Evolutionary conservation across 2,113 vertebrate species (phyloP).

Genomic region (Lophotis ruficrista): DNA sequence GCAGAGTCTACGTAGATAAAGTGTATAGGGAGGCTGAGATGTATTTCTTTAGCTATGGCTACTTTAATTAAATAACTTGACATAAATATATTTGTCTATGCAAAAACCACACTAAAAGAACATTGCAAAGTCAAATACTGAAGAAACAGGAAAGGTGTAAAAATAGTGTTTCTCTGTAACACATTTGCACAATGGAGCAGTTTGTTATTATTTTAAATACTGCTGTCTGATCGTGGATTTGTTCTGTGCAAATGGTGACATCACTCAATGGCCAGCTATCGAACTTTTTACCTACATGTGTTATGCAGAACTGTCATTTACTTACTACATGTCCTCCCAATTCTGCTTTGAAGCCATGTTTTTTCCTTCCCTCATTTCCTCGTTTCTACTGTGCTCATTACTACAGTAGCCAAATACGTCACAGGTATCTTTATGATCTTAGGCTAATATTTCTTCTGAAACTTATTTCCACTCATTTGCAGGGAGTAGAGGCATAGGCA

Average conservation of each 20-base stretch:
- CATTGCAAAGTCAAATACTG: neutral
- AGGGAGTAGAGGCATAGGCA: neutral
- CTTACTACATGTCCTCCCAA: neutral
- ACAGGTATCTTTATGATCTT: neutral
- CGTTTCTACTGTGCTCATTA: neutral
- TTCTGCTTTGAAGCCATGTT: neutral
- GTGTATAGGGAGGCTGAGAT: neutral
- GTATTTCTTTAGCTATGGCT: neutral
- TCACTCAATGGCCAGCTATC: neutral
- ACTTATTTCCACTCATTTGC: neutral
- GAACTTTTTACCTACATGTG: neutral
- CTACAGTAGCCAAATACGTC: neutral
- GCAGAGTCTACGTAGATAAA: neutral
- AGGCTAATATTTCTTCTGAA: neutral
- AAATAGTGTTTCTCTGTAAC: neutral
- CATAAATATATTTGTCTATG: neutral
- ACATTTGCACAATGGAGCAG: neutral
- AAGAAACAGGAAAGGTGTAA: neutral
- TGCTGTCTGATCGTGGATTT: neutral
- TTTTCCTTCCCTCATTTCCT: neutral
- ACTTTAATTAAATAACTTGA: neutral
- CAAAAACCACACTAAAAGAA: neutral
- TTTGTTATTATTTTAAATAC: neutral
- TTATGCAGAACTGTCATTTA: neutral
- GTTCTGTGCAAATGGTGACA: neutral